These are phyloP conservation scores for Nothoprocta pentlandii DNA, from an alignment of 2,113 vertebrate genomes.

Conservation along the genomic window DNA sequence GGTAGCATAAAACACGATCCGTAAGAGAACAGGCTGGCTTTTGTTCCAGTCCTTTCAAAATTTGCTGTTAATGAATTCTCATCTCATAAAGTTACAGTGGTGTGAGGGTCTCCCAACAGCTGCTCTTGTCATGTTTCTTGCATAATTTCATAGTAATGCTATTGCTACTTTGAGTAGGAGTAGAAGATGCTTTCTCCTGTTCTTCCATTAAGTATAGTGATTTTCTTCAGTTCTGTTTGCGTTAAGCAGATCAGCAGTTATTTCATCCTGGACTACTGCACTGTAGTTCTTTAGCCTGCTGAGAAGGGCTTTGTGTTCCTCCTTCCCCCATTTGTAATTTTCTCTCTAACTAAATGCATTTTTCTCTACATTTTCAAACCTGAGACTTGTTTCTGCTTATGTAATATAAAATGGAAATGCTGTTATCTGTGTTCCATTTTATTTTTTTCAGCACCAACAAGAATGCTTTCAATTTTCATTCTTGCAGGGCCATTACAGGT, in stretches of 20 bases:
- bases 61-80: neutral
- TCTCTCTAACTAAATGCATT: neutral
- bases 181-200: neutral
- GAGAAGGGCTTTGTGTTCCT: neutral
- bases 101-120: neutral
- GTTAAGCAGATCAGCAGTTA: neutral
- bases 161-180: neutral
- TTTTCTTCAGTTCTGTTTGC: neutral
- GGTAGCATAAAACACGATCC: too few species aligned
- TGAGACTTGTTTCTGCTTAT: neutral
- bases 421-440: neutral
- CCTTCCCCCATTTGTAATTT: neutral
- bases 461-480: neutral
- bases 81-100: neutral
- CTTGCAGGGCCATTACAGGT: neutral
- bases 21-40: neutral
- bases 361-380: neutral
- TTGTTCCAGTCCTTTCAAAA: neutral
- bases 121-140: neutral
- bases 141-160: neutral
- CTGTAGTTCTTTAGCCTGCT: neutral
- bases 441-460: neutral
- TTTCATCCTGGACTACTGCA: neutral
- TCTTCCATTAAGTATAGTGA: neutral
- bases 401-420: neutral